Evolutionary conservation across 2,888 invertebrate species (phyloP).

Genomic region (Dexiosoma caninum): DNA sequence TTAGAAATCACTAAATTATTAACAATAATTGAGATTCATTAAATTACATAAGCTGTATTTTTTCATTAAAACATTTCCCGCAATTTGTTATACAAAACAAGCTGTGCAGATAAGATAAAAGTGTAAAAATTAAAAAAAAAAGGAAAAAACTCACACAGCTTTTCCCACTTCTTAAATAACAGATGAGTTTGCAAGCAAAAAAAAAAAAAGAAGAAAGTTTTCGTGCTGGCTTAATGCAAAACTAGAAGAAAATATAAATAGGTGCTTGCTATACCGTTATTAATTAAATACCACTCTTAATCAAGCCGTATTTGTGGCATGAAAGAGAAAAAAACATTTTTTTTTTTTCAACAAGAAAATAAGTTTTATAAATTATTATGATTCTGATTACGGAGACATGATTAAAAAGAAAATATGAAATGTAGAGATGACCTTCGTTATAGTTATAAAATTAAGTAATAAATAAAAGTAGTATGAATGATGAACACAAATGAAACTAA

Average conservation of each 20-base stretch:
- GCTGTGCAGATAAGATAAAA: too few species aligned
- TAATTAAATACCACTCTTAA: conserved; percentile 37
- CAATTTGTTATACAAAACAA: background rate
- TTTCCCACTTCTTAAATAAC: background rate
- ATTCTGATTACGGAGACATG: background rate
- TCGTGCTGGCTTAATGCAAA: background rate
- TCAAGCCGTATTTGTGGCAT: conserved; percentile 28
- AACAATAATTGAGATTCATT: too few species aligned
- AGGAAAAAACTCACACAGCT: background rate
- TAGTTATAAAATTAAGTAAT: background rate
- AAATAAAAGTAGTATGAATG: background rate
- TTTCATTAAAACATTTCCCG: background rate
- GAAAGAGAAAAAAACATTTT: conserved; percentile 33
- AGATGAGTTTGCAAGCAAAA: background rate
- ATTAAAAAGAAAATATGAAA: background rate
- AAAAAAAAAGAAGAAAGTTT: background rate
- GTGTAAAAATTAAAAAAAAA: background rate
- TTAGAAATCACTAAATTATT: too few species aligned
- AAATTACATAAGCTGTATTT: too few species aligned
- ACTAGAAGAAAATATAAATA: conserved; percentile 3
- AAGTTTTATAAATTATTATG: conserved; percentile 29
- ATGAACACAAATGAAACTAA: conserved; percentile 1
- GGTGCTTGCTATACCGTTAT: background rate
- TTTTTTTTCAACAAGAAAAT: conserved; percentile 11
- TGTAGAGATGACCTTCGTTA: conserved; percentile 31